Base-by-base conservation (phyloP, 2,113 vertebrate genomes). In the Canis aureus region DNA sequence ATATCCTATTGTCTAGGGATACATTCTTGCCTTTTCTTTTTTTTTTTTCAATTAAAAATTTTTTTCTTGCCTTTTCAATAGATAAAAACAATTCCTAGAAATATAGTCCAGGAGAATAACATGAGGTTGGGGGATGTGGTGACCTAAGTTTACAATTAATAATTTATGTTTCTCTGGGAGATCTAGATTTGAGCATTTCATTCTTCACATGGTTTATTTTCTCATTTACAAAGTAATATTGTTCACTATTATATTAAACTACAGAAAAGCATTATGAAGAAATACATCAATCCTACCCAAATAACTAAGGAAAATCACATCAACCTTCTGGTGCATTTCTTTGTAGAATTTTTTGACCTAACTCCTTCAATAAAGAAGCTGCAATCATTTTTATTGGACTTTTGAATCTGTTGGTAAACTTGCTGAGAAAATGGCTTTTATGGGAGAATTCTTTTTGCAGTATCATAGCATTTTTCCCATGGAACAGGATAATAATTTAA, bases 371-470 rank as follows among this genome's bases (percentile, higher is more conserved):
- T 74, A 83, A 62, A 91, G 78, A 87, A 91, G 6, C 53, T 88
- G 4, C 7, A 76, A 79, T 91, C 6, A 53, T 83, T 57, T 25
- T 81, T 82, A 82, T 29, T 87, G 62, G 62, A 57, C 32, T 95
- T 96, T 81, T 73, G 8, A 95, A 90, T 53, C 64, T 87, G 5
- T 87, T 83, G 53, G 32, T 87, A 91, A 93, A 59, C 23, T 74
- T 69, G 35, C n/a, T 4, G 11, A 93, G 51, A 83, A 71, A 91
- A 62, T 81, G 20, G 16, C 57, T 57, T 66, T 67, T 67, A 2
- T 5, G 20, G 66, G 32, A 6, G 60, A 53, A 84, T 20, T 43
- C 23, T 94, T 74, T n/a, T 8, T 73, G 5, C 5, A 29, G 16
- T 87, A 32, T 86, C 80, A 64, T 23, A 20, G 5, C 64, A 62